These are phyloP conservation scores for Catocala nupta DNA, from an alignment of 2,888 invertebrate genomes.

Conservation along the genomic window DNA sequence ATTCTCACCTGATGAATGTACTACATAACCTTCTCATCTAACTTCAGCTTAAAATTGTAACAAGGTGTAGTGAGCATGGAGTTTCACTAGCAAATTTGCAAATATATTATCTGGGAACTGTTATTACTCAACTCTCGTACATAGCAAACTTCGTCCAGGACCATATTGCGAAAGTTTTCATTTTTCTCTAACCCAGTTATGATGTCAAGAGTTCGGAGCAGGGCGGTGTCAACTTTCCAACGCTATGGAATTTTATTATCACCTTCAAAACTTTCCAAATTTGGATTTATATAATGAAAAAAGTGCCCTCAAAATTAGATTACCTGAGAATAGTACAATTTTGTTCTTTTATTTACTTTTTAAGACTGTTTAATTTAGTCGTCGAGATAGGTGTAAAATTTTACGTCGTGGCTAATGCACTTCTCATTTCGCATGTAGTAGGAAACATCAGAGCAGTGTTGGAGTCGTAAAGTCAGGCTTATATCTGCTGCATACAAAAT, in stretches of 20 bases:
- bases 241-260: constrained; percentile 69
- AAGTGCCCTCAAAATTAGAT: constrained; percentile 50
- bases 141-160: constrained; percentile 65
- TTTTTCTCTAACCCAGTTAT: constrained; percentile 83
- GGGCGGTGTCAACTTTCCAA: constrained; percentile 67
- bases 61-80: constrained; percentile 54
- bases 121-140: constrained; percentile 71
- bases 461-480: constrained; percentile 61
- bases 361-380: constrained; percentile 20
- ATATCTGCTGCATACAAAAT: constrained; percentile 78
- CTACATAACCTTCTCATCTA: constrained; percentile 54
- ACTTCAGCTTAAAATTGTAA: constrained; percentile 56
- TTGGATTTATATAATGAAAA: constrained; percentile 61
- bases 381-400: constrained; percentile 26
- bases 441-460: constrained; percentile 42
- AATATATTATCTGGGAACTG: constrained; percentile 69
- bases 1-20: constrained; percentile 33
- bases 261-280: constrained; percentile 65
- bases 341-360: constrained; percentile 19
- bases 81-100: constrained; percentile 64
- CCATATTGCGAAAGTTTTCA: constrained; percentile 83
- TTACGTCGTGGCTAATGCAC: constrained; percentile 43
- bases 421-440: constrained; percentile 40
- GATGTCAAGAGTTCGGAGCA: constrained; percentile 61
- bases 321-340: constrained; percentile 16